phyloP scores from a whole-genome alignment of 2,113 vertebrate species.

The Poeciliopsis retropinna region DNA sequence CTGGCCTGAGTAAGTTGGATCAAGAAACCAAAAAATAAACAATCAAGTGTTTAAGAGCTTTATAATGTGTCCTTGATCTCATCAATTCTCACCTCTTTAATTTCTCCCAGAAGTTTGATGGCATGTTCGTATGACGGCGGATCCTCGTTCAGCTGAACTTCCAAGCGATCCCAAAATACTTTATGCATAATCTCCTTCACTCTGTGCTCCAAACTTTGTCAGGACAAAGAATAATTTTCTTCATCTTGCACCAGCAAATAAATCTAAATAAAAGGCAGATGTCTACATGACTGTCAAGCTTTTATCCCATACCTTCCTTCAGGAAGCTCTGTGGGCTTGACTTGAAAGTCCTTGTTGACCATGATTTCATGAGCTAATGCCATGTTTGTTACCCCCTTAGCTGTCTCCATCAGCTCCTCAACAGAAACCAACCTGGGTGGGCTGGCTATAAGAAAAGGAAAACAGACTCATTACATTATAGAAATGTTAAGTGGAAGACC shows the following conservation, averaged over 20 bases:
- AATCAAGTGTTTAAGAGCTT: no score
- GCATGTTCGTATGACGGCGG: constrained; percentile 81
- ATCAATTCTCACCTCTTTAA: constrained; percentile 78
- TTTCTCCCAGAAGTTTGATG: constrained; percentile 75
- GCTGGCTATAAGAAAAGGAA: constrained; percentile 81
- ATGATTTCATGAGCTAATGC: constrained; percentile 95
- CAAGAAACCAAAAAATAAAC: no score
- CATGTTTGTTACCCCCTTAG: constrained; percentile 94
- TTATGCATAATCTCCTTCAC: constrained; percentile 95
- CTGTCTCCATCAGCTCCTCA: constrained; percentile 92
- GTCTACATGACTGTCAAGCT: not conserved
- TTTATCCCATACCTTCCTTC: constrained; percentile 86
- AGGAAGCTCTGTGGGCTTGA: constrained; percentile 87
- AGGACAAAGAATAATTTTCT: not conserved
- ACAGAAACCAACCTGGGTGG: constrained; percentile 86
- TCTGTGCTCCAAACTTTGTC: constrained; percentile 87
- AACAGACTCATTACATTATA: not conserved
- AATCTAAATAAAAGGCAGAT: not conserved
- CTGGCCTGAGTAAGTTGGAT: no score
- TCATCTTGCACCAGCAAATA: not conserved
- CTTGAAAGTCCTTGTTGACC: constrained; percentile 87
- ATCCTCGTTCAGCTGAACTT: constrained; percentile 87
- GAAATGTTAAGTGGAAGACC: not conserved
- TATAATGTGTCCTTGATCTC: not conserved
- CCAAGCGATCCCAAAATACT: constrained; percentile 96